These are phyloP conservation scores for Polia nebulosa DNA, from an alignment of 2,888 invertebrate species.

Conservation along the genomic window DNA sequence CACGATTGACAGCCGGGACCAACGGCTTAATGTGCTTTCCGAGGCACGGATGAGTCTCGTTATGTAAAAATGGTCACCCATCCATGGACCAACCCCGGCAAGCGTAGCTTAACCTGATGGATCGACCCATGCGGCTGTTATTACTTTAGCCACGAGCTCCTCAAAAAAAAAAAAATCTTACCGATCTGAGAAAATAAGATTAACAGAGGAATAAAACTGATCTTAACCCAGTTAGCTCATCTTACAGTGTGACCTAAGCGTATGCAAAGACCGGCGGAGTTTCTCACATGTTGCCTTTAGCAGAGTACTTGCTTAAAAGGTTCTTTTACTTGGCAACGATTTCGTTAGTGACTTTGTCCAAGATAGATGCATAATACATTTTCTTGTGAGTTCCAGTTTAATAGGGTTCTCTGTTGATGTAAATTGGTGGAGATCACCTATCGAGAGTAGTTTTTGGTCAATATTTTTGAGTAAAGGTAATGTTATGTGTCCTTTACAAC, in stretches of 20 bases:
- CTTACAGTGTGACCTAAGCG: conserved; percentile 15
- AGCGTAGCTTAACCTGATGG: too few species aligned
- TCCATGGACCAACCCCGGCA: too few species aligned
- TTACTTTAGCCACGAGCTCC: too few species aligned
- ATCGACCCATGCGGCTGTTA: too few species aligned
- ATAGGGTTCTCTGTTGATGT: background rate
- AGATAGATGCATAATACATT: conserved; percentile 54
- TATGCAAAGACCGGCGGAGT: conserved; percentile 28
- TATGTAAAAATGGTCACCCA: too few species aligned
- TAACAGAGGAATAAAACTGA: background rate
- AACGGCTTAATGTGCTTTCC: too few species aligned
- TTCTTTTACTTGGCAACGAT: conserved; percentile 63
- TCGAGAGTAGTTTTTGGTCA: background rate
- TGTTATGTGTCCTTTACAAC: background rate
- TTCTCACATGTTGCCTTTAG: conserved; percentile 56
- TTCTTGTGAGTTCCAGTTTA: conserved; percentile 17
- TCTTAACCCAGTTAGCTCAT: conserved; percentile 1
- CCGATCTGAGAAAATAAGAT: background rate
- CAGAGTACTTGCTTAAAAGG: conserved; percentile 59
- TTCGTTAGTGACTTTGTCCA: conserved; percentile 53
- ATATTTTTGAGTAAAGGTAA: background rate
- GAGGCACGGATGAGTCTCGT: too few species aligned
- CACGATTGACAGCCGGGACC: too few species aligned
- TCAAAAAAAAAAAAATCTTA: background rate
- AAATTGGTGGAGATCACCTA: conserved; percentile 14